Evolutionary conservation across 2,888 invertebrate genomes (phyloP), one percentile per base, ranked within the genome.

Genomic region (Mimumesa dahlbomi): DNA sequence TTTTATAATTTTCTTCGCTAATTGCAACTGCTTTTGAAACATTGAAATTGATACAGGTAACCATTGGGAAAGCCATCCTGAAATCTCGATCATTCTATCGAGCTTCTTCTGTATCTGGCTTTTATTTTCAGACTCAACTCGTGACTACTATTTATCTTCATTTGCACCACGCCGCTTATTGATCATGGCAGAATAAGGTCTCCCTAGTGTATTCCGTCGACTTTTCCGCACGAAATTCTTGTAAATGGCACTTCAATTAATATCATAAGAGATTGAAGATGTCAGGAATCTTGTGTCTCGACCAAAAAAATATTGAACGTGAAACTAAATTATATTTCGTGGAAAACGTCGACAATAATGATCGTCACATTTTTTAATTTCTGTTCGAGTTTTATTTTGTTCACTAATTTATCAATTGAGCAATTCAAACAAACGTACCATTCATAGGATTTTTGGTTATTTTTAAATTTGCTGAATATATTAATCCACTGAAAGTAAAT

Each of bases 151-250:
- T 78, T 53, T 67, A 58, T 78, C 77, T 78, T 78, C 73, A 70
- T 78, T 65, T 45, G 40, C 62, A 49, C 36, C 45, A 34, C 14
- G 19, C 43, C 31, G 63, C 49, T 77, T 63, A 77, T 78, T 78
- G 69, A 67, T 73, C 53, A 42, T 77, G 75, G 65, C 77, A 70
- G 77, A 78, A 77, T 75, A 69, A 63, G 75, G 78, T 61, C 66
- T 73, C 49, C 49, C 64, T 62, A 46, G 25, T 25, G 42, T 56
- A 57, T 52, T 71, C 64, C 53, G 38, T 48, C 53, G 45, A 46
- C 46, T 42, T 9, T 7, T 14, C 50, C 16, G 42, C 38, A 43
- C 50, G 48, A 61, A 62, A 54, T 36, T 38, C 13, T 16, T 38
- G 40, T 50, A 53, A 46, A 62, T 56, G 50, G 46, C 56, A 34